phyloP scores from a whole-genome alignment of 2,888 invertebrate genomes.

The Frankliniella fusca region DNA sequence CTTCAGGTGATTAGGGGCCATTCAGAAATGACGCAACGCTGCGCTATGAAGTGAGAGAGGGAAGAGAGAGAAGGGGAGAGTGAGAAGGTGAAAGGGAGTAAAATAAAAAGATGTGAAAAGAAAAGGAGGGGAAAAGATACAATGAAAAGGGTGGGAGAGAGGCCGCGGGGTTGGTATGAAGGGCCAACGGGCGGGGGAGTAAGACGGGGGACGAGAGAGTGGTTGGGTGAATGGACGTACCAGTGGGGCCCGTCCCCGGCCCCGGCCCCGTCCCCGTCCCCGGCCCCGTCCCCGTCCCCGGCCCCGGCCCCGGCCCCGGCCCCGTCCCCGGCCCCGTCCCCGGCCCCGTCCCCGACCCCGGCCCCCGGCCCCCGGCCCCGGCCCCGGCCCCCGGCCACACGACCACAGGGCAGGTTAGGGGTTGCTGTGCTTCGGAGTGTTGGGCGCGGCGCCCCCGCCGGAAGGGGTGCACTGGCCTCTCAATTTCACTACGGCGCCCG shows the following conservation, averaged over 20 bases:
- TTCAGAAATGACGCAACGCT: background rate
- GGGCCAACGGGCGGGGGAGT: too few species aligned
- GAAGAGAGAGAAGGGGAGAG: too few species aligned
- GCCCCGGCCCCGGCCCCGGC: background rate
- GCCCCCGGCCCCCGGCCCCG: background rate
- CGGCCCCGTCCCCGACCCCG: background rate
- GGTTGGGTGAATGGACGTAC: too few species aligned
- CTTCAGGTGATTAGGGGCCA: background rate
- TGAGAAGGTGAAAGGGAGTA: too few species aligned
- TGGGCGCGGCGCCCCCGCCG: background rate
- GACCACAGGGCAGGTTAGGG: background rate
- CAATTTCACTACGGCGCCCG: too few species aligned
- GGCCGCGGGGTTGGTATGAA: too few species aligned
- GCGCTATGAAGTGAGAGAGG: too few species aligned
- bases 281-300: background rate
- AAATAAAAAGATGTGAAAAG: too few species aligned
- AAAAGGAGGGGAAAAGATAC: too few species aligned
- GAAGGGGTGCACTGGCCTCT: too few species aligned
- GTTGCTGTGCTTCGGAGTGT: background rate
- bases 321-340: background rate
- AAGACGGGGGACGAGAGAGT: too few species aligned
- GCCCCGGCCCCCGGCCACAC: background rate
- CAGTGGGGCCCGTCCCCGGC: background rate
- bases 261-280: background rate
- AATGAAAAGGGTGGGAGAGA: too few species aligned